phyloP scores from a whole-genome alignment of 2,888 invertebrate species.

The Polietes domitor region DNA sequence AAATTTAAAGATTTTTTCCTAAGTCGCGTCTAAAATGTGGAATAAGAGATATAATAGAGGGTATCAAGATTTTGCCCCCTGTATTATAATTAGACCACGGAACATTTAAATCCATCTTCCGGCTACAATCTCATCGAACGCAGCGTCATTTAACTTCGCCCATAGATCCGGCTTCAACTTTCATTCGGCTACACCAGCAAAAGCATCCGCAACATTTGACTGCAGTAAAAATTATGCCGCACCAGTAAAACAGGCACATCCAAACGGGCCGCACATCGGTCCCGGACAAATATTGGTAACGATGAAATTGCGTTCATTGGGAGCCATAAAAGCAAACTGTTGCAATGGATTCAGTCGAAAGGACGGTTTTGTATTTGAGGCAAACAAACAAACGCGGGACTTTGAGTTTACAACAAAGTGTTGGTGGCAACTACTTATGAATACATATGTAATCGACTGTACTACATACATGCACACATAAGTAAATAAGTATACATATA shows the following conservation, averaged over 20 bases:
- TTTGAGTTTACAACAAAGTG: conserved; percentile 32
- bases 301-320: conserved; percentile 25
- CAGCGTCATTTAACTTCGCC: too few species aligned
- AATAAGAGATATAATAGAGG: too few species aligned
- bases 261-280: background rate
- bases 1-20: too few species aligned
- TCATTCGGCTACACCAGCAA: background rate
- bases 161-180: background rate
- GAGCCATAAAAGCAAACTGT: conserved; percentile 34
- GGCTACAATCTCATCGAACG: too few species aligned
- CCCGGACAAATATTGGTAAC: conserved; percentile 27
- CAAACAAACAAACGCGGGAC: background rate
- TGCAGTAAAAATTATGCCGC: conserved; percentile 32
- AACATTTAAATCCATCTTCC: too few species aligned
- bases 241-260: background rate
- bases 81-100: too few species aligned
- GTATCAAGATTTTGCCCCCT: too few species aligned
- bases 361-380: background rate
- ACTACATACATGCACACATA: background rate
- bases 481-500: background rate
- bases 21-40: too few species aligned
- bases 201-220: conserved; percentile 22
- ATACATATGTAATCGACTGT: background rate
- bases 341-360: conserved; percentile 28
- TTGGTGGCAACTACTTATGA: conserved; percentile 25